Evolutionary conservation across 2,888 invertebrate species (phyloP), one percentile per base, ranked within the genome.

Genomic region (Pterostichus niger): DNA sequence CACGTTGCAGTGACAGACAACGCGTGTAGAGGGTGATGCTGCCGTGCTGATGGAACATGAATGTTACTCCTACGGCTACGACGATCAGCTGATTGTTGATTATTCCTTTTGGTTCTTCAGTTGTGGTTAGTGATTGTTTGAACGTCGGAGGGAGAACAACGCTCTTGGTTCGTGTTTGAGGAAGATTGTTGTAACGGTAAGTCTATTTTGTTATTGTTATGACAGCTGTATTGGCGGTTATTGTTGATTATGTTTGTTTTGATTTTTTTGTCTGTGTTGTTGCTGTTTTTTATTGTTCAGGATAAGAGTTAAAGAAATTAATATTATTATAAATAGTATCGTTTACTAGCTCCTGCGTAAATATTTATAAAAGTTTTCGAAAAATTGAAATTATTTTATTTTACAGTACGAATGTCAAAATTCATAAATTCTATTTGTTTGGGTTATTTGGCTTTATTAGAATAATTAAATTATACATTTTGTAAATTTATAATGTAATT

Each of bases 11-110:
- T 64, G 7, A 33, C 64, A 5, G 6, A 13, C 33, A 13, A 17
- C 3, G 11, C 64, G 64, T 17, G 31, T 35, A 64, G 64, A 64
- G 64, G 35, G 64, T 64, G 64, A 64, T 13, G 13, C 35, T 35
- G n/a, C 11, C 11, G 17, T 33, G 31, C n/a, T 13, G 64, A 49
- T 64, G 6, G n/a, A 64, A n/a, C n/a, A 33, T 35, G 31, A 64
- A 64, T n/a, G 64, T 24, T 59, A 24, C 17, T 24, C 17, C 40
- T 40, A 40, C 40, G 40, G 17, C 31, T 5, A 64, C 40, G 40
- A 31, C 31, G 3, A 64, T 64, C 64, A 64, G 64, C 64, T 64
- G 64, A 64, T 35, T 40, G 0, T 9, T 40, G 7, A 9, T 40
- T 40, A 2, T 40, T 40, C 40, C 7, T 40, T 6, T 40, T 44